Evolutionary conservation across 2,797 vertebrate genomes (phyloP).

Genomic region (Pachyuromys duprasi): DNA sequence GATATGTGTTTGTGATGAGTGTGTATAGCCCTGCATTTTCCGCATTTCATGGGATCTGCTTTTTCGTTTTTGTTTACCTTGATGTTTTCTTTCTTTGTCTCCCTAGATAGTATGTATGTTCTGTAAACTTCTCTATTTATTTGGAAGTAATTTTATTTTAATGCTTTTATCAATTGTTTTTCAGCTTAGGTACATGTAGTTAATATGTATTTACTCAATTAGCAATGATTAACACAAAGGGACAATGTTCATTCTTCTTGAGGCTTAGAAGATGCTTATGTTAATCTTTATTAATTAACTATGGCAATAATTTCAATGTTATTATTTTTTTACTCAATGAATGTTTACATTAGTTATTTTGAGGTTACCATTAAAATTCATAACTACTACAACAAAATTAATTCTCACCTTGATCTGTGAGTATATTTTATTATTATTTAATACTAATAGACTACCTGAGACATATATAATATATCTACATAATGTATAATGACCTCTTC

Average conservation of each 20-base stretch:
- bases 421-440: background rate
- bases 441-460: background rate
- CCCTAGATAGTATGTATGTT: background rate
- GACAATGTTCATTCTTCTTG: background rate
- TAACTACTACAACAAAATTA: background rate
- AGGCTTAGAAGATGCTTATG: background rate
- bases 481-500: background rate
- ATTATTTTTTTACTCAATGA: slow-evolving; percentile 28
- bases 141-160: slow-evolving; percentile 47
- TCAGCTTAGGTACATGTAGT: slow-evolving; percentile 26
- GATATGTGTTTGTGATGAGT: background rate
- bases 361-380: slow-evolving; percentile 18
- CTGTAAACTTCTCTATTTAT: slow-evolving; percentile 14
- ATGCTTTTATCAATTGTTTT: background rate
- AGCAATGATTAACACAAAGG: slow-evolving; percentile 2
- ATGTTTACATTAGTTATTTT: background rate
- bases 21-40: background rate
- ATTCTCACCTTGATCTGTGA: background rate
- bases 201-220: slow-evolving; percentile 36
- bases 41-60: background rate
- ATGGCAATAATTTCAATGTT: background rate
- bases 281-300: slow-evolving; percentile 9
- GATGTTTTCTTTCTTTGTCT: background rate
- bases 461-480: background rate
- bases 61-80: background rate